A percentile compares a stretch with the other conserved stretches of the same genome.
Evolutionary conservation across 2,888 invertebrate species (phyloP).

Genomic region (Cetonia aurata): DNA sequence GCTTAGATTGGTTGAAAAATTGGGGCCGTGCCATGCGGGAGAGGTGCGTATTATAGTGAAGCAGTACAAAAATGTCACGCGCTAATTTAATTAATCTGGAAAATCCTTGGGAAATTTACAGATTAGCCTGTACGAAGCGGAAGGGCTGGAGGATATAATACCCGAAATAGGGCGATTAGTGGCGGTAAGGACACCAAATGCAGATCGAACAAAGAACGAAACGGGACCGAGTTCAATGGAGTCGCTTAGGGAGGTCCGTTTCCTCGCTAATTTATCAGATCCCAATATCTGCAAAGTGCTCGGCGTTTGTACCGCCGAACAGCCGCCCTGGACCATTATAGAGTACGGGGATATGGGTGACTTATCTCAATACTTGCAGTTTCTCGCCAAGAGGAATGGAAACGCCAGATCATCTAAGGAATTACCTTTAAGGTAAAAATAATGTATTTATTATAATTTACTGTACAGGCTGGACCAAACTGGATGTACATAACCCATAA

Average conservation of each 20-base stretch:
- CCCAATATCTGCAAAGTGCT: conserved; percentile 76
- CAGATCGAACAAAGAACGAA: conserved; percentile 65
- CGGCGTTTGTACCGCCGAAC: conserved; percentile 71
- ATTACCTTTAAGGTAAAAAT: conserved; percentile 61
- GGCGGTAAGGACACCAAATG: conserved; percentile 69
- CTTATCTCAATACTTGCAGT: conserved; percentile 76
- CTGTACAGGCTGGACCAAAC: too few relatives aligned
- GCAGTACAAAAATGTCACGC: conserved; percentile 42
- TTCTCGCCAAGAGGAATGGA: conserved; percentile 64
- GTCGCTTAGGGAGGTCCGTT: conserved; percentile 75
- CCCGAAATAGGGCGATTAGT: conserved; percentile 68
- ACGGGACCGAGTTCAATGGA: conserved; percentile 64
- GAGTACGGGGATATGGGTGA: conserved; percentile 84
- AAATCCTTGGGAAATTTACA: conserved; percentile 58
- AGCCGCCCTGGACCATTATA: conserved; percentile 77
- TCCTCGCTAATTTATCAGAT: conserved; percentile 77
- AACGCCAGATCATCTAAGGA: conserved; percentile 59
- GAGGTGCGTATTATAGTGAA: conserved; percentile 65
- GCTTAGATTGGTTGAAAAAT: conserved; percentile 70
- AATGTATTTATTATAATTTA: not conserved
- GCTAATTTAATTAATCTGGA: conserved; percentile 52
- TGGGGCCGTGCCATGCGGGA: conserved; percentile 72
- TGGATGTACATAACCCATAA: too few relatives aligned
- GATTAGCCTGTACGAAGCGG: conserved; percentile 71
- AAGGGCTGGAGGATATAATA: conserved; percentile 68